phyloP scores from a whole-genome alignment of 2,797 vertebrate genomes.

The Chloroceryle inda region DNA sequence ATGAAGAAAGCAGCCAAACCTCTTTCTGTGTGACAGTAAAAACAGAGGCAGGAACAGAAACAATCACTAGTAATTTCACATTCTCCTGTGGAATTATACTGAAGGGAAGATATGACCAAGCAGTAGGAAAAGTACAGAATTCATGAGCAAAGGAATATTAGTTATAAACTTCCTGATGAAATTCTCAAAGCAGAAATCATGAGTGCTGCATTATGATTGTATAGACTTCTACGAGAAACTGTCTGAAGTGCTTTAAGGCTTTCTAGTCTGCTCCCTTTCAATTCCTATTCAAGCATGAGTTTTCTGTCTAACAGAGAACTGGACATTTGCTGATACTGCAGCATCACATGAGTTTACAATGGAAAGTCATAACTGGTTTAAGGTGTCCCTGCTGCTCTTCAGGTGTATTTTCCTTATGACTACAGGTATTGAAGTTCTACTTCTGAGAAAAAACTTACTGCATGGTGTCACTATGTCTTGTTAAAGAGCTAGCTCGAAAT shows the following conservation, averaged over 20 bases:
- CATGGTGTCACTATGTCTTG: not conserved
- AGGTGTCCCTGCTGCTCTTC: not conserved
- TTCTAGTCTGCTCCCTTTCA: not conserved
- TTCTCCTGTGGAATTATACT: not conserved
- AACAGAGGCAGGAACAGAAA: not conserved
- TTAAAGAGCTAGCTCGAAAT: not conserved
- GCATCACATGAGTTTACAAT: not conserved
- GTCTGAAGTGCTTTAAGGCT: not conserved
- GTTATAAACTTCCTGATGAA: not conserved
- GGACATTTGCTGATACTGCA: not conserved
- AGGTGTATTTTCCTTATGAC: not conserved
- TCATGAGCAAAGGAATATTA: not conserved
- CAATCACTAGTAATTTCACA: not conserved
- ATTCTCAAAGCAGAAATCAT: not conserved
- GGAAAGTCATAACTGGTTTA: not conserved
- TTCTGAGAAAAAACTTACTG: not conserved
- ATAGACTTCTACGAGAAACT: not conserved
- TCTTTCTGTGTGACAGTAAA: not conserved
- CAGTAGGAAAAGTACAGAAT: not conserved
- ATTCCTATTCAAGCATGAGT: not conserved
- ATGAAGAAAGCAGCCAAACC: not conserved
- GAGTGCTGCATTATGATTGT: not conserved
- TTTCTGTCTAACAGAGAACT: not conserved
- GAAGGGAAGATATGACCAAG: not conserved
- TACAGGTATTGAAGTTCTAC: not conserved